Conservation (phyloP, 2,888 invertebrate species). For the Acrobasis suavella region DNA sequence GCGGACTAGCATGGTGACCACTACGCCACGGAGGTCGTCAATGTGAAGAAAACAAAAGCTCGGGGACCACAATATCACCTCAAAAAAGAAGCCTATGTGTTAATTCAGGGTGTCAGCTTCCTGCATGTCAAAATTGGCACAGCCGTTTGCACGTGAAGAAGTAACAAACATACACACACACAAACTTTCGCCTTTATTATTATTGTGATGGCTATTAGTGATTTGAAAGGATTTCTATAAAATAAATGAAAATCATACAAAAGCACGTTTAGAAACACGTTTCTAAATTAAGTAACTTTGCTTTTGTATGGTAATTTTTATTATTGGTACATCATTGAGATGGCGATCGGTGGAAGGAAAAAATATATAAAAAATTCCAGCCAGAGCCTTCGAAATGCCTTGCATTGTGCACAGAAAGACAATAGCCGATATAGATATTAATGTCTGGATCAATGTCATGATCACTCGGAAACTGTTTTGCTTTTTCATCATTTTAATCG, state of each 20-base stretch:
- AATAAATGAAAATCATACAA: constrained; percentile 14
- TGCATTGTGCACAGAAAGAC: constrained; percentile 50
- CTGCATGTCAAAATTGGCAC: too few relatives aligned
- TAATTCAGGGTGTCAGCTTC: too few relatives aligned
- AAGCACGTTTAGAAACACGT: constrained; percentile 23
- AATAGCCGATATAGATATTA: constrained; percentile 64
- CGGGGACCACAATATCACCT: neutral
- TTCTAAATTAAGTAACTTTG: constrained; percentile 22
- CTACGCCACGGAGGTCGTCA: too few relatives aligned
- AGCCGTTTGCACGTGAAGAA: too few relatives aligned
- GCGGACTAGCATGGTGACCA: too few relatives aligned
- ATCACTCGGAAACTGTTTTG: constrained; percentile 5
- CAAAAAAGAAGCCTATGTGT: too few relatives aligned
- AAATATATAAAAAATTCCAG: constrained; percentile 28
- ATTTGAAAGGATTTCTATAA: constrained; percentile 9
- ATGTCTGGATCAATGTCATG: constrained; percentile 53
- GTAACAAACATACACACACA: too few relatives aligned
- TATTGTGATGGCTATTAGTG: constrained; percentile 16
- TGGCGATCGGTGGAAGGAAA: constrained; percentile 30
- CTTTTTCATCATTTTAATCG: constrained; percentile 14
- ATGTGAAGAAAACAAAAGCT: neutral
- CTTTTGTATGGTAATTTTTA: constrained; percentile 42
- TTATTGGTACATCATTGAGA: constrained; percentile 27
- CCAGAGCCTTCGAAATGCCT: constrained; percentile 43
- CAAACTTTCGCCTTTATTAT: too few relatives aligned